Base-by-base conservation (phyloP, 2,888 invertebrate species). In the Amblyteles armatorius region DNA sequence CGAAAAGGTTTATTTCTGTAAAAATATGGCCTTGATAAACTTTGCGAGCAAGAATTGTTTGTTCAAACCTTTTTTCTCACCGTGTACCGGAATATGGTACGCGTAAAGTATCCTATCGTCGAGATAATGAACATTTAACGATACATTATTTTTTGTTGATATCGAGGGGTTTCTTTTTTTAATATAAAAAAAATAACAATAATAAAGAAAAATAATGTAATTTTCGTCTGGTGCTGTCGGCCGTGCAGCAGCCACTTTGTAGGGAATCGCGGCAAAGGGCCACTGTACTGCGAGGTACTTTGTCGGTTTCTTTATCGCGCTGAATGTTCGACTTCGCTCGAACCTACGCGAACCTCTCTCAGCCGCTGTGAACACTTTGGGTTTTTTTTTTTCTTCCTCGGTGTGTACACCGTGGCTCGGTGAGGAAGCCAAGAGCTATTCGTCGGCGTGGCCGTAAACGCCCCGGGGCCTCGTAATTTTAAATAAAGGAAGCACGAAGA, bases 401-500 rank as follows among this genome's bases (percentile, higher is more conserved):
- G 33, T 72, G 65, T 69, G 48, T 71, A 52, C 48, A 50, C 69
- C 50, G 36, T 29, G n/a, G 36, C 71, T 72, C 26, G 36, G 19
- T 22, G 44, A 40, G 60, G 3, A 74, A 57, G 57, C 36, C 26
- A 55, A 19, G 26, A 80, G 76, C 76, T 22, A 65, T 67, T 67
- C 33, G 44, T 55, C 55, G 74, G 76, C 81, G 50, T 78, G 48
- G 36, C 29, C 50, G 60, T 78, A 90, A 91, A 90, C 88, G 89
- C 87, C 86, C 80, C 79, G 87, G 40, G 68, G 74, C 85, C 44
- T 89, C 90, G 90, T 91, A 90, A 91, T 90, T 90, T 88, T 88
- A 88, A 88, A 88, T 89, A 89, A 90, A 89, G 88, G 87, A 89
- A 88, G 89, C 90, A 89, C 89, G 88, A 89, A 52, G 50, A 36